These are phyloP conservation scores for Bombycilla garrulus DNA, from an alignment of 2,113 vertebrate species.

Conservation along the genomic window DNA sequence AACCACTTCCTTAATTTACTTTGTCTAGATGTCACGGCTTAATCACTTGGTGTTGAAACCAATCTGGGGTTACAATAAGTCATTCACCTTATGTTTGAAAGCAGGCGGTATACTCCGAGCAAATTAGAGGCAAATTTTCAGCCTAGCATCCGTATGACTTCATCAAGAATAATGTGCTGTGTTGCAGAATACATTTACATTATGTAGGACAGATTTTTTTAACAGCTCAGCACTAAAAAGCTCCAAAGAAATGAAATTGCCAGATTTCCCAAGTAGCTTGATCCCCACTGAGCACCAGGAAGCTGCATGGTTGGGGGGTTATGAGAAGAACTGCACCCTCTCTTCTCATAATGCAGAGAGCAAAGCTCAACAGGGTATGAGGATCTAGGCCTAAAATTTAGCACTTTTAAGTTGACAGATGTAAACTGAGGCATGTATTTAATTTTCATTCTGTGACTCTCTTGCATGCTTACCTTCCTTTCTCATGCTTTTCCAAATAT, in stretches of 20 bases:
- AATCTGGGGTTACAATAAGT: conserved; percentile 65
- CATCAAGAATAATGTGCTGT: conserved; percentile 3
- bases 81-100: conserved; percentile 60
- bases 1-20: conserved; percentile 75
- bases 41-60: conserved; percentile 59
- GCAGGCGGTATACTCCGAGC: neutral
- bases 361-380: neutral
- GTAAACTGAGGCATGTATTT: neutral
- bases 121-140: conserved; percentile 37
- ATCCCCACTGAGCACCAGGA: neutral
- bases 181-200: conserved; percentile 10
- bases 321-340: neutral
- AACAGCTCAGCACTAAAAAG: conserved; percentile 9
- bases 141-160: conserved; percentile 40
- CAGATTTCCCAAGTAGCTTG: neutral
- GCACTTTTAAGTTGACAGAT: neutral
- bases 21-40: conserved; percentile 32
- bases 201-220: conserved; percentile 20
- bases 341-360: neutral
- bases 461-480: neutral
- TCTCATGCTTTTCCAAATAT: neutral
- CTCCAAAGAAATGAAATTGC: neutral
- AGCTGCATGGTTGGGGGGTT: neutral
- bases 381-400: neutral
- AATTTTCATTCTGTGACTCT: neutral